Percentiles rank a stretch among this genome's conserved stretches.
Conservation (phyloP, 2,113 vertebrate species). For the Drymodes brunneopygia region DNA sequence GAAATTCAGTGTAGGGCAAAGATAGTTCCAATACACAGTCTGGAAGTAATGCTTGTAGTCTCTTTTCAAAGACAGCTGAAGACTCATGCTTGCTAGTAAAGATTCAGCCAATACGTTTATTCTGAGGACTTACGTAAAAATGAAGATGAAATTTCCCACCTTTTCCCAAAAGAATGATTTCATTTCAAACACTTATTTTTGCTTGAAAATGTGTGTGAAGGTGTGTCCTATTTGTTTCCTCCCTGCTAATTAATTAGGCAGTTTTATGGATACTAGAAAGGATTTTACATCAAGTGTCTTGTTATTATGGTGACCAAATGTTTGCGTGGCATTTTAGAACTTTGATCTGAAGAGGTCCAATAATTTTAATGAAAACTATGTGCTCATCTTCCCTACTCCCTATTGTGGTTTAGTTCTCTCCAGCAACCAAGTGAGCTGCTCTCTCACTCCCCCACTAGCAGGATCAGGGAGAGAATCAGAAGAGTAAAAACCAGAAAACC, state of each 20-base stretch:
- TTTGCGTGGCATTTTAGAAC: background rate
- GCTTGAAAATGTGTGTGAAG: background rate
- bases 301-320: background rate
- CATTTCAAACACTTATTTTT: background rate
- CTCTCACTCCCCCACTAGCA: background rate
- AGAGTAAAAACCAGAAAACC: background rate
- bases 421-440: background rate
- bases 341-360: background rate
- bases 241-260: background rate
- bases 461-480: background rate
- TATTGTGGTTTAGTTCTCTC: background rate
- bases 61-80: background rate
- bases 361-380: background rate
- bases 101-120: background rate
- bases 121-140: background rate
- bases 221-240: background rate
- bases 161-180: background rate
- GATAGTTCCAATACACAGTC: background rate
- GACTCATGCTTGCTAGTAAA: background rate
- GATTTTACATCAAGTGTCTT: background rate
- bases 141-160: background rate
- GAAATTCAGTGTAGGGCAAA: background rate
- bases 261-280: background rate
- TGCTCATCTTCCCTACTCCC: background rate
- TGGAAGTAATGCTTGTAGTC: background rate